Evolutionary conservation across 2,113 vertebrate species (phyloP).

Genomic region (Nothocercus julius): DNA sequence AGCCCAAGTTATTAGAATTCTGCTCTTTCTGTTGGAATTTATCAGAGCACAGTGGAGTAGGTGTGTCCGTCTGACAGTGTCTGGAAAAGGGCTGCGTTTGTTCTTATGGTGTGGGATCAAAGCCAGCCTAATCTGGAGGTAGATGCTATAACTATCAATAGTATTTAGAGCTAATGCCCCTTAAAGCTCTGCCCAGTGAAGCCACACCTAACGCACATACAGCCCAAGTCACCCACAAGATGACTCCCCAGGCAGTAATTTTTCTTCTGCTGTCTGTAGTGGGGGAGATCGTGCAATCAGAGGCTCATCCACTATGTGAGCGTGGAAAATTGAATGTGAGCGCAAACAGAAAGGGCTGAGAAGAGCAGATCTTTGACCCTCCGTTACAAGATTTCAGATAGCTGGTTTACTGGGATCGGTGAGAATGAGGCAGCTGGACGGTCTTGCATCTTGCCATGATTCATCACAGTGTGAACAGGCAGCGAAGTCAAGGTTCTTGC

Average conservation of each 20-base stretch:
- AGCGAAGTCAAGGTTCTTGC: slow-evolving; percentile 4
- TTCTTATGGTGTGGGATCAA: not conserved
- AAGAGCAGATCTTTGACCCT: not conserved
- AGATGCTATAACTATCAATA: not conserved
- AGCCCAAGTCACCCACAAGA: not conserved
- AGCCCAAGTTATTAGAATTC: not conserved
- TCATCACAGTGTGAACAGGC: not conserved
- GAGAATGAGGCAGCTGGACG: not conserved
- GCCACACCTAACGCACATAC: not conserved
- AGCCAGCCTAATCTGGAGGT: fast-evolving
- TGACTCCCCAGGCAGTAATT: not conserved
- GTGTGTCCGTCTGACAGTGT: not conserved
- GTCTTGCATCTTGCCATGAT: not conserved
- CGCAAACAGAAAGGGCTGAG: not conserved
- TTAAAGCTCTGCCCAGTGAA: not conserved
- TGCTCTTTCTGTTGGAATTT: not conserved
- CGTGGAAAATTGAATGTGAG: not conserved
- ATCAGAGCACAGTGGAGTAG: fast-evolving
- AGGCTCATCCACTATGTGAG: not conserved
- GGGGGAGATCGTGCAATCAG: not conserved
- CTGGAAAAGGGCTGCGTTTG: not conserved
- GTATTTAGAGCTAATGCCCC: not conserved
- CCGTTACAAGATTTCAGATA: not conserved
- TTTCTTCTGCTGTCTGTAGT: not conserved
- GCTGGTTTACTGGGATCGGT: not conserved